Conservation (phyloP, 2,113 vertebrate species). For the Tautogolabrus adspersus region DNA sequence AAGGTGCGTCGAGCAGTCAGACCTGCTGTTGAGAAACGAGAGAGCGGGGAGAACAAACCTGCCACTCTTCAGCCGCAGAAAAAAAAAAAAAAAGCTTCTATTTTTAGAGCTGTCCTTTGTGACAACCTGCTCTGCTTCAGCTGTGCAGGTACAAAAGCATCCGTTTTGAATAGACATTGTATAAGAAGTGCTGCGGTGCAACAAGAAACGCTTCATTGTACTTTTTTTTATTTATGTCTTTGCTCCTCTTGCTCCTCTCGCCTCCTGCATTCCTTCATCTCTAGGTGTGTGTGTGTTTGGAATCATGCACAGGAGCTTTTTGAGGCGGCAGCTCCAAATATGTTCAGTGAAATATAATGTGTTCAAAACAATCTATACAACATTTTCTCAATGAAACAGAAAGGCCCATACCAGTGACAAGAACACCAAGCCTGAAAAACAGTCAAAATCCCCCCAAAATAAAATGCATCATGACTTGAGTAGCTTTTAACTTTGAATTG, state of each 20-base stretch:
- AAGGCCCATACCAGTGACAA: background rate
- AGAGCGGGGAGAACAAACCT: conserved; percentile 64
- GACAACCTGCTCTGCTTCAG: conserved; percentile 73
- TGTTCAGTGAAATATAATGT: background rate
- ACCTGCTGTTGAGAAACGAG: conserved; percentile 44
- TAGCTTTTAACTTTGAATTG: no score
- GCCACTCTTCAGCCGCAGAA: conserved; percentile 73
- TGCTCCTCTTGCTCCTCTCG: background rate
- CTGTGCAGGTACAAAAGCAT: conserved; percentile 63
- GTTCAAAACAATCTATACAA: background rate
- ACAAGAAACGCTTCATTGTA: conserved; percentile 24
- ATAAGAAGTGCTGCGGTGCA: conserved; percentile 13
- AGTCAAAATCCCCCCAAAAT: no score
- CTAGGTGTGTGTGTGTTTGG: background rate
- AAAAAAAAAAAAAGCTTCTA: conserved; percentile 76
- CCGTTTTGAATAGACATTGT: conserved; percentile 45
- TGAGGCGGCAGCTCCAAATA: background rate
- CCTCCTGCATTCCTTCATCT: conserved; percentile 16
- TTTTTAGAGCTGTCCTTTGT: conserved; percentile 83
- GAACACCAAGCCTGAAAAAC: no score
- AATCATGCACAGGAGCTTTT: background rate
- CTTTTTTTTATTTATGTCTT: background rate
- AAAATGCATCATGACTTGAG: no score
- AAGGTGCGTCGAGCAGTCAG: conserved; percentile 46
- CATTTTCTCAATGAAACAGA: background rate